These are phyloP conservation scores for Ichneumon xanthorius DNA, from an alignment of 2,888 invertebrate genomes.

Conservation along the genomic window DNA sequence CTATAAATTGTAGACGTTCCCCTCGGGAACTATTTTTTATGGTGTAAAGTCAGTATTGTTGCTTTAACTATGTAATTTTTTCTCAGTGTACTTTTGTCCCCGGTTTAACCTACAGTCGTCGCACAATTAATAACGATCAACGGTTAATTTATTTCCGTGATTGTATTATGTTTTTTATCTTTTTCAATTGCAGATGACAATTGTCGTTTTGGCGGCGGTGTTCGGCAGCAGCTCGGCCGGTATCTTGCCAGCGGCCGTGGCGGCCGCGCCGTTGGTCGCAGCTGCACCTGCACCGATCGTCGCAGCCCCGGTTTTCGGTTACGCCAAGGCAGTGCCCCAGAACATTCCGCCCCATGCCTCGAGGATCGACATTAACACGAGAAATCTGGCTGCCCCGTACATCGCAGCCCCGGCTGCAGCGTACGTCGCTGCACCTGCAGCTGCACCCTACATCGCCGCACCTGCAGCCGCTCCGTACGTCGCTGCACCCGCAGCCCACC, in stretches of 20 bases:
- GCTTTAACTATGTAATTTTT: too few relatives aligned
- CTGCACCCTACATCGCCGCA: slow-evolving; percentile 79
- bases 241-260: slow-evolving; percentile 82
- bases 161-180: not conserved
- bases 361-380: slow-evolving; percentile 87
- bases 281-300: slow-evolving; percentile 80
- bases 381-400: slow-evolving; percentile 80
- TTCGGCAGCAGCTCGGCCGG: slow-evolving; percentile 82
- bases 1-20: too few relatives aligned
- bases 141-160: not conserved
- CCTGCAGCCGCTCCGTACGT: slow-evolving; percentile 78
- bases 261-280: slow-evolving; percentile 80
- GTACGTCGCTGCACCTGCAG: slow-evolving; percentile 83
- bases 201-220: slow-evolving; percentile 67
- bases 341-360: slow-evolving; percentile 88
- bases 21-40: too few relatives aligned
- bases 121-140: not conserved
- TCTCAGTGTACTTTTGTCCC: too few relatives aligned
- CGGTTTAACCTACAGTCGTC: not conserved
- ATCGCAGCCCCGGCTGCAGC: slow-evolving; percentile 83
- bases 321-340: slow-evolving; percentile 87
- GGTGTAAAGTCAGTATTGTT: too few relatives aligned
- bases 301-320: slow-evolving; percentile 86
- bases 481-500: slow-evolving; percentile 82
- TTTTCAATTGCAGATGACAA: slow-evolving; percentile 63